phyloP scores from a whole-genome alignment of 2,888 invertebrate genomes.

The Mesorhabditis sp. region DNA sequence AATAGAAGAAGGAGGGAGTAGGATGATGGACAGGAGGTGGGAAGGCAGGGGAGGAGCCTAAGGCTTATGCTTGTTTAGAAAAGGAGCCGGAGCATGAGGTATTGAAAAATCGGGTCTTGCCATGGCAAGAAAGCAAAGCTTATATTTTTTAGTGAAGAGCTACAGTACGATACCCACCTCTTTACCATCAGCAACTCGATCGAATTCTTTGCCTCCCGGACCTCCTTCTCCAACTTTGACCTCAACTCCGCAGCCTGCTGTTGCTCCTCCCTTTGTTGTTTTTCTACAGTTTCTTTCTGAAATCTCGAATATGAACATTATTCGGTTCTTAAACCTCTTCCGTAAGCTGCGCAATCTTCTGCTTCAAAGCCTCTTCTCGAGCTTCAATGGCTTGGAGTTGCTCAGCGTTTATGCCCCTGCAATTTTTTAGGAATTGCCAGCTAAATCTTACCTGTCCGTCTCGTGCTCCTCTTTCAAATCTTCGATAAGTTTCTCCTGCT shows the following conservation, averaged over 20 bases:
- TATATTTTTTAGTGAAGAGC: no score
- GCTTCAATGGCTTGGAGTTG: slow-evolving; percentile 4
- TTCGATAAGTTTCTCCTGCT: neutral
- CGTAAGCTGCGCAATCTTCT: slow-evolving; percentile 2
- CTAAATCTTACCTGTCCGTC: neutral
- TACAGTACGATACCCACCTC: no score
- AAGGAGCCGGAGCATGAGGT: no score
- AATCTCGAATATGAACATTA: neutral
- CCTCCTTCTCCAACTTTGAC: slow-evolving; percentile 9
- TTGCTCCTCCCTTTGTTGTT: slow-evolving; percentile 10
- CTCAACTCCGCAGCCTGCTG: slow-evolving; percentile 13
- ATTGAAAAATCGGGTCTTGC: no score
- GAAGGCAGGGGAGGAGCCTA: no score
- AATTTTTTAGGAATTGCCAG: neutral
- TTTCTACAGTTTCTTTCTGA: neutral
- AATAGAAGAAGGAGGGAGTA: no score
- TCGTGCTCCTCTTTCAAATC: slow-evolving; percentile 9
- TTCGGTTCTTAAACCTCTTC: slow-evolving; percentile 12
- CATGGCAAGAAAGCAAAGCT: no score
- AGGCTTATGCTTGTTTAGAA: no score
- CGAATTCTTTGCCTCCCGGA: slow-evolving; percentile 14
- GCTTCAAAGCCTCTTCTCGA: slow-evolving; percentile 10
- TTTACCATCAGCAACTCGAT: slow-evolving; percentile 14
- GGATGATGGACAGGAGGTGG: no score
- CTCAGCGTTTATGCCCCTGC: slow-evolving; percentile 11